phyloP scores from a whole-genome alignment of 2,888 invertebrate genomes.

The Macrophya annulata region DNA sequence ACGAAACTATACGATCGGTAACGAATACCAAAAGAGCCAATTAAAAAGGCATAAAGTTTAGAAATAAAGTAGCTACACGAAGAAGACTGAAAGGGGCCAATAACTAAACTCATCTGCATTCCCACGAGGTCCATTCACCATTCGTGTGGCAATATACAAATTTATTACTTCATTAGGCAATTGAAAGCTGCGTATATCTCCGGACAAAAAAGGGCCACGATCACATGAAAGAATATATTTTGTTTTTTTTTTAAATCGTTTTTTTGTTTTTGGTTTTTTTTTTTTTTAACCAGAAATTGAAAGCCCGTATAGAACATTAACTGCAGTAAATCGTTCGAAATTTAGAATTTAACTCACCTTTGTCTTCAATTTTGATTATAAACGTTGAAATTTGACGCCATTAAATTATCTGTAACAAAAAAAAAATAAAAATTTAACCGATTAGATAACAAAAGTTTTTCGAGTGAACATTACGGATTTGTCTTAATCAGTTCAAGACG shows the following conservation, averaged over 20 bases:
- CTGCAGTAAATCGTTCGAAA: background rate
- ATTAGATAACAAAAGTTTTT: background rate
- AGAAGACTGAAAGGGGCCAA: constrained; percentile 8
- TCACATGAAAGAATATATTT: background rate
- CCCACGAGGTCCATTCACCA: constrained; percentile 48
- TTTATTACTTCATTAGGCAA: constrained; percentile 51
- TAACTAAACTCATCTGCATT: constrained; percentile 38
- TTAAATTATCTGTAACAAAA: constrained; percentile 30
- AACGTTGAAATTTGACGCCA: background rate
- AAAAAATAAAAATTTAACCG: background rate
- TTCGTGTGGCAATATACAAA: constrained; percentile 51
- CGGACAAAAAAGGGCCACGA: background rate
- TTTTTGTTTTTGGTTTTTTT: no score
- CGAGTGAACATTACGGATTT: background rate
- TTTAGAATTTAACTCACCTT: background rate
- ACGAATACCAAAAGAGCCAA: constrained; percentile 40
- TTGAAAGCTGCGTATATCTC: constrained; percentile 32
- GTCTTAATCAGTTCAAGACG: background rate
- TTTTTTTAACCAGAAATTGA: background rate
- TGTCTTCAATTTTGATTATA: background rate
- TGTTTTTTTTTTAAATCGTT: background rate
- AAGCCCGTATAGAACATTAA: background rate
- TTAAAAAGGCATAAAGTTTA: constrained; percentile 50
- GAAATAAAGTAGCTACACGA: constrained; percentile 41
- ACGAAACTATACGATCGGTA: background rate